Conservation (phyloP, 2,888 invertebrate genomes). For the Phyllotreta striolata region DNA sequence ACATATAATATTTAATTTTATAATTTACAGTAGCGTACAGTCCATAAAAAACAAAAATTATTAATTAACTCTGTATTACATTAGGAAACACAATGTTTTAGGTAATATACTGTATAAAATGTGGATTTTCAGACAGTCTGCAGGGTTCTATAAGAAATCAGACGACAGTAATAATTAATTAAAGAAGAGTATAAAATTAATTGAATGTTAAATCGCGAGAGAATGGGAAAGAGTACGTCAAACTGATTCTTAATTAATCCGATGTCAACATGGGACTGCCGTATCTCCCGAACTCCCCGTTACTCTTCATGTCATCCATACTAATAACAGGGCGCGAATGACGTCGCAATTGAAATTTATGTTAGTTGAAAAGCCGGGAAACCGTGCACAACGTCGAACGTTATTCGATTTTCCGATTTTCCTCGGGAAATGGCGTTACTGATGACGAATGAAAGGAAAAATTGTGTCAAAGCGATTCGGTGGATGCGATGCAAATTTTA, state of each 20-base stretch:
- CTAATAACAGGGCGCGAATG: slow-evolving; percentile 34
- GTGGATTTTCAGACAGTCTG: slow-evolving; percentile 2
- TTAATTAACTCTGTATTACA: too few relatives aligned
- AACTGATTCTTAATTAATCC: slow-evolving; percentile 48
- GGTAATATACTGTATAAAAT: too few relatives aligned
- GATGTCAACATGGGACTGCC: slow-evolving; percentile 39
- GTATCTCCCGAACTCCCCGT: slow-evolving; percentile 22
- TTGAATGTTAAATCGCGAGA: slow-evolving; percentile 46
- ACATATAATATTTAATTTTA: slow-evolving; percentile 25
- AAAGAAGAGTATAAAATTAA: slow-evolving; percentile 49
- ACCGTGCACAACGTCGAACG: slow-evolving; percentile 26
- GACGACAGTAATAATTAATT: slow-evolving; percentile 48
- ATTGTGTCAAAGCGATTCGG: slow-evolving; percentile 15
- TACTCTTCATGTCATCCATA: slow-evolving; percentile 33
- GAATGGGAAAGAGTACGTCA: slow-evolving; percentile 32
- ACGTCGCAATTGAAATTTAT: slow-evolving; percentile 27
- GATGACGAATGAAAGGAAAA: slow-evolving; percentile 30
- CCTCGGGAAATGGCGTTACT: slow-evolving; percentile 24
- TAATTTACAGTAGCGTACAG: slow-evolving; percentile 11
- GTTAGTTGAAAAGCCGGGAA: slow-evolving; percentile 26
- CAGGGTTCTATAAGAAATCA: slow-evolving; percentile 19
- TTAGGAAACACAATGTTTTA: too few relatives aligned
- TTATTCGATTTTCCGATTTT: slow-evolving; percentile 31
- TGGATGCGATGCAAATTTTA: slow-evolving; percentile 23
- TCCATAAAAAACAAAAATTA: too few relatives aligned